phyloP scores from a whole-genome alignment of 2,113 vertebrate species.

The Phylloscopus trochiloides region DNA sequence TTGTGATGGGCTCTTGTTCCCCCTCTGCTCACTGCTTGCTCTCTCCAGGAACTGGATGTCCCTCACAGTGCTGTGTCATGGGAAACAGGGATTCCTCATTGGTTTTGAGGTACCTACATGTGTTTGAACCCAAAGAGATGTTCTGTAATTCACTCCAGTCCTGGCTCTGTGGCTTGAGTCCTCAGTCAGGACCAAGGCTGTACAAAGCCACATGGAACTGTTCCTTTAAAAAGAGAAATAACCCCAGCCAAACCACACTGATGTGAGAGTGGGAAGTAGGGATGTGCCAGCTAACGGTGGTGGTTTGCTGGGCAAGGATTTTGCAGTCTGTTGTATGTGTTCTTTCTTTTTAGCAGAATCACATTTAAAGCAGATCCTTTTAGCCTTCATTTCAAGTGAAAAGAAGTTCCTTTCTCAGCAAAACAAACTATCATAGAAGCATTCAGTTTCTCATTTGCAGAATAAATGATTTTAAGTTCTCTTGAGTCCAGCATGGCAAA shows the following conservation, averaged over 20 bases:
- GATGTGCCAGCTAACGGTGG: not conserved
- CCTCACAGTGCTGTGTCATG: rapidly evolving
- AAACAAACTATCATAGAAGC: not conserved
- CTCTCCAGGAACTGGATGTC: not conserved
- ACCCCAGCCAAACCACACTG: not conserved
- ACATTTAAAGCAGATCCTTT: constrained; percentile 1
- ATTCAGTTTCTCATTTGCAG: constrained; percentile 15
- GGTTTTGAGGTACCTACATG: not conserved
- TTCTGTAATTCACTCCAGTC: not conserved
- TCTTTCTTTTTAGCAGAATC: not conserved
- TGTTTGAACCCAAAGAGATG: not conserved
- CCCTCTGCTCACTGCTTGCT: not conserved
- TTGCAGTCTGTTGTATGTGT: not conserved
- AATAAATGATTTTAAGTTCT: constrained; percentile 10
- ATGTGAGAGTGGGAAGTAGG: not conserved
- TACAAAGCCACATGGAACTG: not conserved
- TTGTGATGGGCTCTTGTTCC: not conserved
- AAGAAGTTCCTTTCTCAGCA: constrained; percentile 36
- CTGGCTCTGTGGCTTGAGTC: not conserved
- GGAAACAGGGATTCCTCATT: not conserved
- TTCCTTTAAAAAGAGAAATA: not conserved
- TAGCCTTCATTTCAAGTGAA: not conserved
- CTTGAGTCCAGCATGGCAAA: not conserved
- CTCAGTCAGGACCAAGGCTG: not conserved
- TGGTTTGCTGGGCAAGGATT: not conserved